Conservation (phyloP, 2,888 invertebrate genomes). For the Xestia xanthographa region DNA sequence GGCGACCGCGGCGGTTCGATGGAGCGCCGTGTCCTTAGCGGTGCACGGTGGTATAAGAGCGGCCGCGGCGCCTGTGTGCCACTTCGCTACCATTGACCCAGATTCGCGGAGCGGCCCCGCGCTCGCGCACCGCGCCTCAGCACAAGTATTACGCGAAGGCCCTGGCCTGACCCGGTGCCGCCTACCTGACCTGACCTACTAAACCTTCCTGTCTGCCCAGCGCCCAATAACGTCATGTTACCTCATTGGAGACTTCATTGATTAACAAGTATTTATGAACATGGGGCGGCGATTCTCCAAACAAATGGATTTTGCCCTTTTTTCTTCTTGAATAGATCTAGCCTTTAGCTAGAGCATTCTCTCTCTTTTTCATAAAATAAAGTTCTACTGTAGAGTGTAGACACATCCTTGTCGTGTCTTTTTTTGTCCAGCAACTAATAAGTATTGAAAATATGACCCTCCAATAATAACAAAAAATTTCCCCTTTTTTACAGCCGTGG, state of each 20-base stretch:
- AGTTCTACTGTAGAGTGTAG: too few species aligned
- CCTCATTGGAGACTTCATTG: constrained; percentile 37
- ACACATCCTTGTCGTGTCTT: too few species aligned
- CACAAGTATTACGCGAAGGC: constrained; percentile 72
- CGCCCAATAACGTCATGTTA: constrained; percentile 60
- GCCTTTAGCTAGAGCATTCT: too few species aligned
- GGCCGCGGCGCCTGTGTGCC: constrained; percentile 56
- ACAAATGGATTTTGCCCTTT: too few species aligned
- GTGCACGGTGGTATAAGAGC: constrained; percentile 16
- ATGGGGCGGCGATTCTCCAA: too few species aligned
- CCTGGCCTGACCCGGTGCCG: constrained; percentile 72
- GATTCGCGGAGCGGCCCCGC: constrained; percentile 68
- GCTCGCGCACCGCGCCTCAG: constrained; percentile 69
- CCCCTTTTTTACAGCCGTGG: too few species aligned
- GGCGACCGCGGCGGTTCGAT: constrained; percentile 48
- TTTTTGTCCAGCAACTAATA: too few species aligned
- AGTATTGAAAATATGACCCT: too few species aligned
- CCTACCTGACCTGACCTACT: constrained; percentile 78
- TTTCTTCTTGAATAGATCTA: too few species aligned
- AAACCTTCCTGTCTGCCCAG: constrained; percentile 69
- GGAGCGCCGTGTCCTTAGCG: constrained; percentile 52
- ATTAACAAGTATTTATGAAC: constrained; percentile 17
- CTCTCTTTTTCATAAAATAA: too few species aligned
- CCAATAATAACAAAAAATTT: too few species aligned
- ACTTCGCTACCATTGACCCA: constrained; percentile 80